Evolutionary conservation across 2,888 invertebrate genomes (phyloP), one percentile per base, ranked within the genome.

Genomic region (Lissonota sp.): DNA sequence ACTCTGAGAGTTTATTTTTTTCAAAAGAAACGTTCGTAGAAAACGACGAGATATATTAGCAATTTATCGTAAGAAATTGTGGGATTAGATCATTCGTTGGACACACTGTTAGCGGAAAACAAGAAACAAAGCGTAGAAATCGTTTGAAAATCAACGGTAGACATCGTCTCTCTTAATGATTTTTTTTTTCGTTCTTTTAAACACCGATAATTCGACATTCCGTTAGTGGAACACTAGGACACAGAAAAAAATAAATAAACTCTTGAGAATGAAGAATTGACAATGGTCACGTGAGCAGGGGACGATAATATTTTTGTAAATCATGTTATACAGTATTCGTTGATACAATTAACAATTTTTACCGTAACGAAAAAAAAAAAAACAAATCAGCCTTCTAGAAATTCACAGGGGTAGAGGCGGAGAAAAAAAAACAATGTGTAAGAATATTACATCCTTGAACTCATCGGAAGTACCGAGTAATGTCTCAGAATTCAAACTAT

Each of bases 231-330:
- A 66, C 57, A 42, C 39, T n/a, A 64, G 55, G 44, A 73, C 46
- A 51, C 26, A 10, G 44, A 40, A 66, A 69, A 37, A 49, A 73
- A 51, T 60, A 69, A 67, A 26, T 10, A 49, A 10, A 40, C 62
- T 73, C 60, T 63, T 53, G 51, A 40, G 51, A 60, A 16, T 62
- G 12, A 60, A 63, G 62, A 62, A 16, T 63, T 57, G 60, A 26
- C 40, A 62, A 62, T 7, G 67, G 67, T 63, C 73, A 16, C 67
- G 76, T 40, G 42, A 63, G 67, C 46, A 49, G 64, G 64, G 46
- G 44, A 80, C 81, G 81, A 79, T 81, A 84, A 84, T 88, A 88
- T 88, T 88, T 88, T 87, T 88, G 84, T 88, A 88, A 83, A 87
- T 80, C 84, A 83, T 86, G 86, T 63, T 87, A 88, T 83, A 87